Evolutionary conservation across 2,113 vertebrate genomes (phyloP).

Genomic region (Sakesphorus luctuosus): DNA sequence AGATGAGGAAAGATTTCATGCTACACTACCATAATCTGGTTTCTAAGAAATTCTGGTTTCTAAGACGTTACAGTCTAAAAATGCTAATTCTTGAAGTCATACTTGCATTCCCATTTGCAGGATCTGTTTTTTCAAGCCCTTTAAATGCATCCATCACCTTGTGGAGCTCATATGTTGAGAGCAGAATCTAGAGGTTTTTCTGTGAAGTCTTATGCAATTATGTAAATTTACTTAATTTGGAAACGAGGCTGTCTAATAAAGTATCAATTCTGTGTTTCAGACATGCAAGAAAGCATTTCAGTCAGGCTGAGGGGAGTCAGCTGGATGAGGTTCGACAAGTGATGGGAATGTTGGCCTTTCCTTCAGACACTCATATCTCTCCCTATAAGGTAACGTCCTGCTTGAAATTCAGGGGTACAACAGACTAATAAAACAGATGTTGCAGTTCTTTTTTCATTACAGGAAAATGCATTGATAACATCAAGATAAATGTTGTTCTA

Average conservation of each 20-base stretch:
- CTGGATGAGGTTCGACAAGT: conserved; percentile 97
- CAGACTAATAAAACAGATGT: not conserved
- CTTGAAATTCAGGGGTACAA: not conserved
- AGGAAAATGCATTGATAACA: not conserved
- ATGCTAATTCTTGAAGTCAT: not conserved
- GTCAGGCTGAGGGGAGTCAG: conserved; percentile 96
- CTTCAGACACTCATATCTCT: conserved; percentile 97
- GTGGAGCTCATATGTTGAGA: not conserved
- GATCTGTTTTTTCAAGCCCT: not conserved
- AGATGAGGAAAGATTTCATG: not conserved
- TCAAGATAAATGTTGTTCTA: not conserved
- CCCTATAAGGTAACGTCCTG: conserved; percentile 90
- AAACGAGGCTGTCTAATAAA: not conserved
- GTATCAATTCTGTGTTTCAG: conserved; percentile 68
- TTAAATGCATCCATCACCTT: not conserved
- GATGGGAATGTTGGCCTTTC: conserved; percentile 99
- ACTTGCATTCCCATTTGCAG: not conserved
- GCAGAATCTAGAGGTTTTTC: not conserved
- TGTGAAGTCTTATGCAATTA: not conserved
- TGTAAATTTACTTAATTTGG: not conserved
- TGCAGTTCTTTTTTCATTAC: not conserved
- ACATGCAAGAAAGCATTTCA: conserved; percentile 98
- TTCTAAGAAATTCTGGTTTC: not conserved
- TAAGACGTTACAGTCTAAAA: not conserved
- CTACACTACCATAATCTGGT: too few relatives aligned